phyloP scores from a whole-genome alignment of 2,888 invertebrate genomes.

The Drosophila melanosoma region DNA sequence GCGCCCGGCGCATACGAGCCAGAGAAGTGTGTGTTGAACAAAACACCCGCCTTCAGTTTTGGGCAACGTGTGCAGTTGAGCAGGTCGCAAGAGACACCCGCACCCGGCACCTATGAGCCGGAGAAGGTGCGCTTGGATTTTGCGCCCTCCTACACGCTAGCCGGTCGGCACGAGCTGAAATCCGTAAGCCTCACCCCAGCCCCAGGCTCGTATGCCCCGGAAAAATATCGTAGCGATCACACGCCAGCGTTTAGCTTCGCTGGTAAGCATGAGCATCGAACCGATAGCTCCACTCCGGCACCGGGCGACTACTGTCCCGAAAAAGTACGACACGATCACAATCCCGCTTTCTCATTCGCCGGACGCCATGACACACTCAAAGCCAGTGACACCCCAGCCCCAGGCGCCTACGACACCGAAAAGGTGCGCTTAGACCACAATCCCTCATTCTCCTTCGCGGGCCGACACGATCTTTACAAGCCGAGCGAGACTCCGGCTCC shows the following conservation, averaged over 20 bases:
- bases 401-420: conserved; percentile 88
- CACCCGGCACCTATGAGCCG: conserved; percentile 87
- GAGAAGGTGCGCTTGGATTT: conserved; percentile 86
- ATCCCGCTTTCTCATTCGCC: conserved; percentile 91
- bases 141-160: conserved; percentile 86
- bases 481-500: conserved; percentile 88
- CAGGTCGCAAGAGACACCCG: conserved; percentile 84
- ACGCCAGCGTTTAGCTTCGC: conserved; percentile 88
- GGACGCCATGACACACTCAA: conserved; percentile 82
- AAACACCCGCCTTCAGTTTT: conserved; percentile 90
- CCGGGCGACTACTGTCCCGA: conserved; percentile 89
- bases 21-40: conserved; percentile 86
- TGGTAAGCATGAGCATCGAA: conserved; percentile 85
- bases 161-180: conserved; percentile 67
- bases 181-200: conserved; percentile 83
- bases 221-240: conserved; percentile 85
- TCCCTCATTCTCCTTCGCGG: conserved; percentile 88
- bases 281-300: conserved; percentile 87
- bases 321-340: conserved; percentile 85
- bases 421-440: conserved; percentile 85
- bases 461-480: conserved; percentile 86
- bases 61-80: conserved; percentile 88
- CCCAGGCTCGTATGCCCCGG: conserved; percentile 87
- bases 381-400: conserved; percentile 88
- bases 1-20: conserved; percentile 88